phyloP scores from a whole-genome alignment of 2,888 invertebrate species.

The Barypeithes pellucidus region DNA sequence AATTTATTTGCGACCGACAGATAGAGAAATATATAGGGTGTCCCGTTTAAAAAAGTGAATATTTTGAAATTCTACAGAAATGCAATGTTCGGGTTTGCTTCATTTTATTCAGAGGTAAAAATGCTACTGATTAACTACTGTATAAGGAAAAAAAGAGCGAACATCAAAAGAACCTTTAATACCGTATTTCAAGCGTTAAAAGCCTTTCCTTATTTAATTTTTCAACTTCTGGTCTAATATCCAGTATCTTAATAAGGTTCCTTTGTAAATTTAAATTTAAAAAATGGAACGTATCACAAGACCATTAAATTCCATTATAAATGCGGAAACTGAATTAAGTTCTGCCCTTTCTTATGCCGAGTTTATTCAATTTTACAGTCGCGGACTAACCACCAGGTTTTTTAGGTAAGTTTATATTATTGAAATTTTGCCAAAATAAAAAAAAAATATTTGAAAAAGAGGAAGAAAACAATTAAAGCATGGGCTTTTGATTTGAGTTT shows the following conservation, averaged over 20 bases:
- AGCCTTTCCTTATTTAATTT: conserved; percentile 33
- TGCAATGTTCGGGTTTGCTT: no score
- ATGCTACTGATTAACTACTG: no score
- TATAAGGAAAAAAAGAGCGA: conserved; percentile 3
- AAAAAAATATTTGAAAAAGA: no score
- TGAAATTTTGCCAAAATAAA: no score
- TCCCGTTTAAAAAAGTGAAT: no score
- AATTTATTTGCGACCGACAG: no score
- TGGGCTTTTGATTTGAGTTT: no score
- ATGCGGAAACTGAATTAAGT: conserved; percentile 5
- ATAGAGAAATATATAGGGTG: no score
- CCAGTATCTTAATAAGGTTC: conserved; percentile 35
- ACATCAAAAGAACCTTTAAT: conserved; percentile 34
- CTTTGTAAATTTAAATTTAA: conserved; percentile 35
- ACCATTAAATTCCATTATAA: not conserved
- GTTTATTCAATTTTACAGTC: not conserved
- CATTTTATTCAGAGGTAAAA: no score
- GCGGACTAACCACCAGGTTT: not conserved
- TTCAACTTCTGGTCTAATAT: conserved; percentile 21
- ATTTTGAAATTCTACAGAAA: no score
- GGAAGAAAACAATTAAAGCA: no score
- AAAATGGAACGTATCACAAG: not conserved
- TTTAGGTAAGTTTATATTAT: no score
- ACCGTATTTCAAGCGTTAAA: conserved; percentile 20
- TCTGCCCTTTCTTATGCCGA: not conserved